phyloP scores from a whole-genome alignment of 1,140 invertebrate species.

The Apis cerana region DNA sequence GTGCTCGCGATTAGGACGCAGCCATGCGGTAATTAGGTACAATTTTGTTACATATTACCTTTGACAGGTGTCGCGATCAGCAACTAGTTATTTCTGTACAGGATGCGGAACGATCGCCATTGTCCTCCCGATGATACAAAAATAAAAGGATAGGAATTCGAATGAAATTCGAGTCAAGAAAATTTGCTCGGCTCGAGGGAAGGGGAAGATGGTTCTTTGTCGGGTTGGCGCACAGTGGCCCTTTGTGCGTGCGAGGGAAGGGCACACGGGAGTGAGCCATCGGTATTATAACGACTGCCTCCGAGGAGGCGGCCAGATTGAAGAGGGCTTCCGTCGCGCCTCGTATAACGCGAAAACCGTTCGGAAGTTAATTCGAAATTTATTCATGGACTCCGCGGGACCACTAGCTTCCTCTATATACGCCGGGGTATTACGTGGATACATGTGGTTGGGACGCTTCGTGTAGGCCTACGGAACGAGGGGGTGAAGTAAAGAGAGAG shows the following conservation, averaged over 20 bases:
- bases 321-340: conserved; percentile 59
- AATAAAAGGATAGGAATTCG: not conserved
- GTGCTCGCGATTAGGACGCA: too few relatives aligned
- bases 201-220: not conserved
- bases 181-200: not conserved
- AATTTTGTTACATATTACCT: too few relatives aligned
- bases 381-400: conserved; percentile 73
- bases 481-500: not conserved
- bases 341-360: conserved; percentile 67
- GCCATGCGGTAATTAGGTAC: too few relatives aligned
- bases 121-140: too few relatives aligned
- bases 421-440: conserved; percentile 17
- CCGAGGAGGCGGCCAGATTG: conserved; percentile 57
- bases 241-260: not conserved
- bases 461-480: conserved; percentile 20
- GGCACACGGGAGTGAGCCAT: conserved; percentile 29
- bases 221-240: not conserved
- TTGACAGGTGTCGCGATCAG: too few relatives aligned
- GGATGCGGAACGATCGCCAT: too few relatives aligned
- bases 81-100: too few relatives aligned
- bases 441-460: not conserved
- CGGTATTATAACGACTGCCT: conserved; percentile 55
- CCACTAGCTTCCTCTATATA: conserved; percentile 35
- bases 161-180: not conserved
- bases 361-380: conserved; percentile 76